Evolutionary conservation across 2,113 vertebrate genomes (phyloP).

Genomic region (Gila orcuttii): DNA sequence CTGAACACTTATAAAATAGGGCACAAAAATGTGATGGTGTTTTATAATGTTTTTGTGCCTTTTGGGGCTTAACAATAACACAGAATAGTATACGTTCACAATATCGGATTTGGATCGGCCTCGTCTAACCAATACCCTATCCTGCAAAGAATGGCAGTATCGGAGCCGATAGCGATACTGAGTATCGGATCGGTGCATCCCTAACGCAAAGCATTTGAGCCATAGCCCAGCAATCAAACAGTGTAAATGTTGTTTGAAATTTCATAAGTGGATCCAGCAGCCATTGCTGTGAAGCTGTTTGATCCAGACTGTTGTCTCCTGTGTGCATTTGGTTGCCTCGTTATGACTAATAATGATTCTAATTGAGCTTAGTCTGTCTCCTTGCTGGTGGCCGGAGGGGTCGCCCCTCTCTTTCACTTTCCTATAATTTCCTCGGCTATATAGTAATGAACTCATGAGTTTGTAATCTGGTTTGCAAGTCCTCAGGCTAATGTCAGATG

Average conservation of each 20-base stretch:
- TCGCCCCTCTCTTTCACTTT: constrained; percentile 12
- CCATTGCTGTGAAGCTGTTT: constrained; percentile 21
- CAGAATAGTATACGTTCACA: no score
- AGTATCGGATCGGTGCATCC: no score
- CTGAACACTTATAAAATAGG: no score
- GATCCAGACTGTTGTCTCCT: constrained; percentile 6
- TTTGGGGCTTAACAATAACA: no score
- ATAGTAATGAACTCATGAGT: constrained; percentile 56
- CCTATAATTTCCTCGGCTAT: constrained; percentile 19
- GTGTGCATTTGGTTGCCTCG: constrained; percentile 34
- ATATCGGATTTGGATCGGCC: no score
- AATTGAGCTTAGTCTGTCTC: constrained; percentile 46
- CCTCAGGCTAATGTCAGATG: constrained; percentile 60
- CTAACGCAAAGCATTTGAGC: neutral
- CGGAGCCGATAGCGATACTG: no score
- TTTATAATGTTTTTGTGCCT: no score
- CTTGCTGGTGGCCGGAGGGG: constrained; percentile 26
- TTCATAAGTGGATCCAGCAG: neutral
- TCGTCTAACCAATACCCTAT: no score
- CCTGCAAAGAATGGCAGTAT: no score
- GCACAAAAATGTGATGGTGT: no score
- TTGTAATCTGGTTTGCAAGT: constrained; percentile 62
- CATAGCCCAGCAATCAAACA: constrained; percentile 7
- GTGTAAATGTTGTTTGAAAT: neutral
- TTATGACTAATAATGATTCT: constrained; percentile 50